Evolutionary conservation across 2,888 invertebrate species (phyloP), one percentile per base, ranked within the genome.

Genomic region (Uropetala carovei): DNA sequence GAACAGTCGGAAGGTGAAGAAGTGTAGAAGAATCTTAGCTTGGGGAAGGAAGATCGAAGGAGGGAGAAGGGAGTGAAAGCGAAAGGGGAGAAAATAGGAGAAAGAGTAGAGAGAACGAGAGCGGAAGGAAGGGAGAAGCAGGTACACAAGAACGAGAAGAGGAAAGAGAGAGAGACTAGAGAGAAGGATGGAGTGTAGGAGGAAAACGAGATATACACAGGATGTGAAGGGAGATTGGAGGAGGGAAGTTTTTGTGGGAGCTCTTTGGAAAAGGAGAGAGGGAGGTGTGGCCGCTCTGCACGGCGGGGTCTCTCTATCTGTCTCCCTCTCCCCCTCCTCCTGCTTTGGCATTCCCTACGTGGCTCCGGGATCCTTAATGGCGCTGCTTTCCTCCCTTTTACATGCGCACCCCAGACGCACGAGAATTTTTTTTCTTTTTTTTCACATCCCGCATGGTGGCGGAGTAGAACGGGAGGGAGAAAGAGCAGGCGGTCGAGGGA

Each of bases 341-440:
- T 89, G 89, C 60, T 89, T 64, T 68, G 89, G 89, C 64, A 89
- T 89, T 89, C 89, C 59, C 64, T 64, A 9, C 89, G 64, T 64
- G 89, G 43, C 30, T 43, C 43, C 30, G 43, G 64, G 89, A 64
- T 89, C 89, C 89, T 89, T 89, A 89, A 89, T 89, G 89, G 89
- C 89, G 43, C 89, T 64, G 89, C 89, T 89, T 89, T 89, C 89
- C 89, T 89, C 89, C 89, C 60, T 89, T 89, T 89, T 89, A 89
- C 89, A 89, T 89, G 89, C 60, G 64, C 89, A 89, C 89, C 43
- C 89, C 89, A 89, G 89, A 64, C 89, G 89, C 64, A 89, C 64
- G 89, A 89, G 60, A 89, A 68, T 89, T 89, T 89, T 89, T 60
- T 85, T 60, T 27, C 64, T 64, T 60, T 89, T 43, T 89, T 64